Percentiles rank a stretch among this genome's conserved stretches.
Conservation (phyloP, 2,888 invertebrate genomes). For the Parnassius orleans region DNA sequence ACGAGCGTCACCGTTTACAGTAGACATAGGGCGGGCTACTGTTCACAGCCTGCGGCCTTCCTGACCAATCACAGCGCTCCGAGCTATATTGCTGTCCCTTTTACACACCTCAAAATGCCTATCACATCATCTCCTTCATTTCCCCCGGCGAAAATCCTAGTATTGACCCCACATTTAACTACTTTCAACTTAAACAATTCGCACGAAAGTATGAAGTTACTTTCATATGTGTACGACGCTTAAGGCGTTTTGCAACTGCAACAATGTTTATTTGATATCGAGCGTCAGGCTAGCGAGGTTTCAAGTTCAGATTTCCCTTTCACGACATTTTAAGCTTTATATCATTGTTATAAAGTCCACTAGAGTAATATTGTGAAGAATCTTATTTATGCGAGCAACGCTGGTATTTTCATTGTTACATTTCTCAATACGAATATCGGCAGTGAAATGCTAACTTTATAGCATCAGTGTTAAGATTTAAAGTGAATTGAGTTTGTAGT, state of each 20-base stretch:
- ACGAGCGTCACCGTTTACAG: slow-evolving; percentile 70
- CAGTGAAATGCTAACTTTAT: slow-evolving; percentile 37
- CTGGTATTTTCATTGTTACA: slow-evolving; percentile 80
- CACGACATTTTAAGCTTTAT: slow-evolving; percentile 70
- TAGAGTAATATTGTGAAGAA: slow-evolving; percentile 55
- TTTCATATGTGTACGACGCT: slow-evolving; percentile 42
- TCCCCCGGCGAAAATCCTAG: slow-evolving; percentile 79
- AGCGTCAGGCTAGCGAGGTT: slow-evolving; percentile 79
- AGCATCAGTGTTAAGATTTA: slow-evolving; percentile 28
- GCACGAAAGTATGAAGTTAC: slow-evolving; percentile 49
- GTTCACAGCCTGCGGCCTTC: slow-evolving; percentile 81
- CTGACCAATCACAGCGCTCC: slow-evolving; percentile 82
- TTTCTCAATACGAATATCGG: slow-evolving; percentile 45
- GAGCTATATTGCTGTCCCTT: slow-evolving; percentile 70
- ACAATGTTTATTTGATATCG: slow-evolving; percentile 78
- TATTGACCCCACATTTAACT: slow-evolving; percentile 45
- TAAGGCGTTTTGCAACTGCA: slow-evolving; percentile 55
- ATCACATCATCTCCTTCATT: slow-evolving; percentile 62
- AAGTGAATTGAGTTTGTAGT: slow-evolving; percentile 33
- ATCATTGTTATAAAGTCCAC: slow-evolving; percentile 55
- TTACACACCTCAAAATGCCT: slow-evolving; percentile 46
- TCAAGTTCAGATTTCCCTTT: slow-evolving; percentile 77
- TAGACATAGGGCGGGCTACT: slow-evolving; percentile 82
- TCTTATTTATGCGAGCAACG: slow-evolving; percentile 78
- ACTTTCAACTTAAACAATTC: slow-evolving; percentile 46